Percentiles rank a stretch among this genome's conserved stretches.
Evolutionary conservation across 1,140 invertebrate species (phyloP).

Genomic region (Nephila pilipes): DNA sequence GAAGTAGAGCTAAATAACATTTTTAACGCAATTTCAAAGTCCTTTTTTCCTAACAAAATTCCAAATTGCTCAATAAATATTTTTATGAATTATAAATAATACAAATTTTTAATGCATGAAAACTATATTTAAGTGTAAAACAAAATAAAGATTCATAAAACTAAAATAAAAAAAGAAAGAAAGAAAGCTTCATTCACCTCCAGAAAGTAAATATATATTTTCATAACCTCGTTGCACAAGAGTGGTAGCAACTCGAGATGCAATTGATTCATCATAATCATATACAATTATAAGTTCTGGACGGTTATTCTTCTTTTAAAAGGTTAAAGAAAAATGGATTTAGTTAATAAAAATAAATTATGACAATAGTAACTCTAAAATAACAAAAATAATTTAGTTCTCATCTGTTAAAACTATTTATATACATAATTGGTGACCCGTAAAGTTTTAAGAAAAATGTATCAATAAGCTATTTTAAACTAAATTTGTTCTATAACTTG

Average conservation of each 20-base stretch:
- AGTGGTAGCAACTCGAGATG: slow-evolving; percentile 81
- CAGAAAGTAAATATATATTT: slow-evolving; percentile 83
- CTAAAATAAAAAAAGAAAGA: background rate
- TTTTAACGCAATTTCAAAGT: no score
- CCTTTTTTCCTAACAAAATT: no score
- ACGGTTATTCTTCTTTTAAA: slow-evolving; percentile 82
- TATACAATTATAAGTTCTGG: slow-evolving; percentile 83
- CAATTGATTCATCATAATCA: slow-evolving; percentile 83
- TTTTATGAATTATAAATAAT: no score
- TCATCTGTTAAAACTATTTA: background rate
- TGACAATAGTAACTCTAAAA: background rate
- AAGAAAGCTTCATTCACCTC: slow-evolving; percentile 80
- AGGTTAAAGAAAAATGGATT: slow-evolving; percentile 24
- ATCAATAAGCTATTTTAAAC: no score
- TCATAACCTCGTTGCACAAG: slow-evolving; percentile 83
- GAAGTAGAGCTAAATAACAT: no score
- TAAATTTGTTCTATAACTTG: no score
- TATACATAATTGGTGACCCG: no score
- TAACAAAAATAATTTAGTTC: background rate
- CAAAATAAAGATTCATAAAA: background rate
- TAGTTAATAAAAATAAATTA: slow-evolving; percentile 4
- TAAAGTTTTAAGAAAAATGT: no score
- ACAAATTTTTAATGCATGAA: no score
- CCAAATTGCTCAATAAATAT: no score
- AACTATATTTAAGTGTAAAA: no score